phyloP scores from a whole-genome alignment of 2,888 invertebrate species.

The Nezara viridula region DNA sequence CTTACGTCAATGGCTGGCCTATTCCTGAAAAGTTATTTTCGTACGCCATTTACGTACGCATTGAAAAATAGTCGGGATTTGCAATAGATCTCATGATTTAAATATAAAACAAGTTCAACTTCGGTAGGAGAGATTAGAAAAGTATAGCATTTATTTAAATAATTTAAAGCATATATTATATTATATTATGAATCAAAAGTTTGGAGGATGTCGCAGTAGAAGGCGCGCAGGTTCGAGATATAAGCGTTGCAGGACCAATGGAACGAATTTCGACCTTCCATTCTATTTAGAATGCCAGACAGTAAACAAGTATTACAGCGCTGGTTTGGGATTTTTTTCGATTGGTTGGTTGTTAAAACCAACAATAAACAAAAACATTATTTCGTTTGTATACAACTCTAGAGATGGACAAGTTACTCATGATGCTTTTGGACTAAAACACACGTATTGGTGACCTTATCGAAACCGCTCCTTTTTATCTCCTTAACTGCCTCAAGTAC shows the following conservation, averaged over 20 bases:
- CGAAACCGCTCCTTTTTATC: too few relatives aligned
- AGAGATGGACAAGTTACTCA: too few relatives aligned
- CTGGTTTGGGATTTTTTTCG: too few relatives aligned
- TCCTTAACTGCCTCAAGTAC: too few relatives aligned
- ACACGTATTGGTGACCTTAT: too few relatives aligned
- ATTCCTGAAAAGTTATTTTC: slow-evolving; percentile 1
- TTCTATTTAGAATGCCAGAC: neutral
- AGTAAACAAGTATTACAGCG: too few relatives aligned
- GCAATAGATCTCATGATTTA: neutral
- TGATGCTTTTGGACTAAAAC: too few relatives aligned
- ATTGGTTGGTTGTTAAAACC: neutral
- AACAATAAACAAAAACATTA: too few relatives aligned
- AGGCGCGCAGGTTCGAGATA: neutral
- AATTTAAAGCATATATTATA: neutral
- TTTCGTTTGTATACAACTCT: too few relatives aligned
- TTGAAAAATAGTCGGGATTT: neutral
- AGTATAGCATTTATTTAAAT: neutral
- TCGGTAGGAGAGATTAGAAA: neutral
- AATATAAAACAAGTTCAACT: neutral
- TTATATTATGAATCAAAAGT: neutral
- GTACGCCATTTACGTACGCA: slow-evolving; percentile 3
- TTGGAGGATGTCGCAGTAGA: neutral
- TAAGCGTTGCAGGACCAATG: neutral
- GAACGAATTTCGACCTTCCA: neutral
- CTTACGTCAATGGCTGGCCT: slow-evolving; percentile 40